phyloP scores from a whole-genome alignment of 2,113 vertebrate genomes.

The Xiphias gladius region DNA sequence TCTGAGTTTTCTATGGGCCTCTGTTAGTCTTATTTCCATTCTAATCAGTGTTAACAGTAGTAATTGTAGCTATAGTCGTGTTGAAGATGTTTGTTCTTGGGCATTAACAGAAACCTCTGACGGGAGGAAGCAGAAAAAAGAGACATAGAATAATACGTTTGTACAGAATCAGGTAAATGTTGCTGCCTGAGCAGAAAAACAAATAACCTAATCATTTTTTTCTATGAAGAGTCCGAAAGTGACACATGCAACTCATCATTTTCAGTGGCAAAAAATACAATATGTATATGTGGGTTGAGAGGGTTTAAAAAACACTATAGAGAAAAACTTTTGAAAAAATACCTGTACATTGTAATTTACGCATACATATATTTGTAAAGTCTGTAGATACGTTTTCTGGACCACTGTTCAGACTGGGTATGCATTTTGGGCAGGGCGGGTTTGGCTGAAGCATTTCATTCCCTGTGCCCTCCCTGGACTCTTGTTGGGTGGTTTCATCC shows the following conservation, averaged over 20 bases:
- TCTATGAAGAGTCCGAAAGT: conserved; percentile 79
- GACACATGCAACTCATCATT: conserved; percentile 78
- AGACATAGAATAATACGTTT: conserved; percentile 75
- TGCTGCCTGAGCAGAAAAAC: conserved; percentile 75
- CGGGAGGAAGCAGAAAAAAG: conserved; percentile 66
- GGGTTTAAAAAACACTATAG: conserved; percentile 62
- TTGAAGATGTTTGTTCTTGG: conserved; percentile 84
- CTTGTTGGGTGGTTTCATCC: conserved; percentile 45
- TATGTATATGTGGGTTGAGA: conserved; percentile 64
- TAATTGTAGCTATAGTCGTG: conserved; percentile 84
- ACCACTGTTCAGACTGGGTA: conserved; percentile 66
- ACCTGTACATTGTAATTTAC: conserved; percentile 83
- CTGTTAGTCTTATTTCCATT: conserved; percentile 82
- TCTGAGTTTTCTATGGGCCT: conserved; percentile 79
- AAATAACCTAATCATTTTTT: conserved; percentile 51
- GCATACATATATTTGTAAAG: conserved; percentile 79
- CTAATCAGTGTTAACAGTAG: conserved; percentile 83
- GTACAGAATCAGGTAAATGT: conserved; percentile 77
- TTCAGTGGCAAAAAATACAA: conserved; percentile 73
- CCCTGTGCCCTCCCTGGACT: conserved; percentile 53
- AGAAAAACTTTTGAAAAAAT: conserved; percentile 70
- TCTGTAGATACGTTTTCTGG: conserved; percentile 72
- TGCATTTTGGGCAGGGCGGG: conserved; percentile 56
- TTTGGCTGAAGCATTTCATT: conserved; percentile 59
- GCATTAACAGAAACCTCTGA: conserved; percentile 82